Evolutionary conservation across 1,140 invertebrate genomes (phyloP).

Genomic region (Brachionus koreanus): DNA sequence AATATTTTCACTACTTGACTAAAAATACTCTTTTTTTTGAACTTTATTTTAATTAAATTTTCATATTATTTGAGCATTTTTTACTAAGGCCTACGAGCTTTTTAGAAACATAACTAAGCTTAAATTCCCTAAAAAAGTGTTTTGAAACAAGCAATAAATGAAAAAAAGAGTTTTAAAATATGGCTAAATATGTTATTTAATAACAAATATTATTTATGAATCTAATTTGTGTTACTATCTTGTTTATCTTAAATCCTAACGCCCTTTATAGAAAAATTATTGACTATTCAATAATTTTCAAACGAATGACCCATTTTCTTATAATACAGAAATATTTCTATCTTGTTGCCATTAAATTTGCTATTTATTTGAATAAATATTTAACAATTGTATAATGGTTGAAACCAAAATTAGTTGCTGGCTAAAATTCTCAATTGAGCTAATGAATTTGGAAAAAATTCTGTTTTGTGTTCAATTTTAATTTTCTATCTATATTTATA

Average conservation of each 20-base stretch:
- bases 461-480: neutral
- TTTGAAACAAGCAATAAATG: too few relatives aligned
- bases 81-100: neutral
- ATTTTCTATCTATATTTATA: conserved; percentile 5
- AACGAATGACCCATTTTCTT: neutral
- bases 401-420: neutral
- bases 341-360: neutral
- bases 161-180: too few relatives aligned
- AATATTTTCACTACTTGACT: neutral
- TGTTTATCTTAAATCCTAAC: too few relatives aligned
- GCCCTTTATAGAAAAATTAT: too few relatives aligned
- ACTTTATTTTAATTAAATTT: neutral
- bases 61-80: neutral
- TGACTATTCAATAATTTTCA: too few relatives aligned
- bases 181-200: too few relatives aligned
- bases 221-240: too few relatives aligned
- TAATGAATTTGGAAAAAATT: neutral
- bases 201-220: too few relatives aligned
- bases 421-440: neutral
- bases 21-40: neutral
- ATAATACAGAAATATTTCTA: neutral
- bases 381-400: neutral
- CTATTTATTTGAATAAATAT: neutral
- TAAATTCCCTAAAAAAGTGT: too few relatives aligned
- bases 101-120: too few relatives aligned